These are phyloP conservation scores for Parthenolecanium corni DNA, from an alignment of 2,888 invertebrate genomes.

Conservation along the genomic window DNA sequence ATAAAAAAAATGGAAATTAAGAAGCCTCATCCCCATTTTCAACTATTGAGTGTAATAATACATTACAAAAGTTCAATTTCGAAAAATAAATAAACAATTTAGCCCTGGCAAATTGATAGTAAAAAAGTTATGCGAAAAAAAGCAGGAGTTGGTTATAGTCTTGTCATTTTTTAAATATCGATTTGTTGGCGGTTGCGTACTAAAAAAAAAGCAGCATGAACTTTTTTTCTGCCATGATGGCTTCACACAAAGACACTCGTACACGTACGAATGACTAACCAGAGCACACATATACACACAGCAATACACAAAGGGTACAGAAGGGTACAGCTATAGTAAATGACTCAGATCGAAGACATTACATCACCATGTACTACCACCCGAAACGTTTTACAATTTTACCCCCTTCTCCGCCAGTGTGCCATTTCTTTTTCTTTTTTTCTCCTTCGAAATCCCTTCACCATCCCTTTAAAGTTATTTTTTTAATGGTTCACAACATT, in stretches of 20 bases:
- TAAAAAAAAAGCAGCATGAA: constrained; percentile 1
- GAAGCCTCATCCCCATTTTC: too few species aligned
- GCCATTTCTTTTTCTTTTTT: not conserved
- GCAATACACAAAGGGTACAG: constrained; percentile 18
- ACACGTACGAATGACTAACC: too few species aligned
- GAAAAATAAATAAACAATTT: not conserved
- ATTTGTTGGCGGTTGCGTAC: not conserved
- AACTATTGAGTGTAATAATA: too few species aligned
- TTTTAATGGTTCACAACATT: constrained; percentile 28
- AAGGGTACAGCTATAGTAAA: constrained; percentile 11
- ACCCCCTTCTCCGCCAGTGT: constrained; percentile 14
- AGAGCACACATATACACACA: too few species aligned
- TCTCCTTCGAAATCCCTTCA: constrained; percentile 1
- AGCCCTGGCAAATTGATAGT: not conserved
- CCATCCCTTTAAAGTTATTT: constrained; percentile 3
- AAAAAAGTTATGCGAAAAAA: too few species aligned
- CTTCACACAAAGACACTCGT: not conserved
- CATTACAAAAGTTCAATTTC: not conserved
- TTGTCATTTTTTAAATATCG: constrained; percentile 20
- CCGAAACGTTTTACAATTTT: constrained; percentile 23
- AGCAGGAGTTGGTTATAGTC: not conserved
- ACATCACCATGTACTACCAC: constrained; percentile 23
- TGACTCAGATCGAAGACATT: constrained; percentile 26
- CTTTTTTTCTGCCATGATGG: constrained; percentile 9
- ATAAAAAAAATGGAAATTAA: too few species aligned